These are phyloP conservation scores for Drosophila neonasuta DNA, from an alignment of 2,888 invertebrate genomes.

Conservation along the genomic window DNA sequence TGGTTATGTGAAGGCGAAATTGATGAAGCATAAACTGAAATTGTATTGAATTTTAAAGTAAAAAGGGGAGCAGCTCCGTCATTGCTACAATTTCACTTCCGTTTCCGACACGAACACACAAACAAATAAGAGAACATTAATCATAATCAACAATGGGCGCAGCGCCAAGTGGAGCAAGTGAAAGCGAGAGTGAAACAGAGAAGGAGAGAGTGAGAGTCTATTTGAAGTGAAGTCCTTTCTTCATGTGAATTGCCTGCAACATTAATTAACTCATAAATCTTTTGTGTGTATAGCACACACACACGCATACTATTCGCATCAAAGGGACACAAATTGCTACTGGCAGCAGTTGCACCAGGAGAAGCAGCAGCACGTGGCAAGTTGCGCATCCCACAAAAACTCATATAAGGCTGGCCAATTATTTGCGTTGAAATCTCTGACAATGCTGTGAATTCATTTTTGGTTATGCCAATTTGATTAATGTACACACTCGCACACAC, in stretches of 20 bases:
- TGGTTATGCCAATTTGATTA: constrained; percentile 58
- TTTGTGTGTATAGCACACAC: constrained; percentile 50
- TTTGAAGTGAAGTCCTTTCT: constrained; percentile 19
- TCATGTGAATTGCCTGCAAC: constrained; percentile 30
- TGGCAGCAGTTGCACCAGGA: constrained; percentile 18
- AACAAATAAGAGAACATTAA: constrained; percentile 49
- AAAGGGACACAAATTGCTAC: constrained; percentile 62
- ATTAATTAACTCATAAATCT: constrained; percentile 79
- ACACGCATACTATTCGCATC: constrained; percentile 17
- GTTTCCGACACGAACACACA: constrained; percentile 41
- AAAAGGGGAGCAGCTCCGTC: neutral
- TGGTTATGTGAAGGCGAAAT: constrained; percentile 37
- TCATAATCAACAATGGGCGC: constrained; percentile 60
- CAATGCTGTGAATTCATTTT: constrained; percentile 20
- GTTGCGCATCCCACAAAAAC: constrained; percentile 12
- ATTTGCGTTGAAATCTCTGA: constrained; percentile 48
- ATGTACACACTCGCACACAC: constrained; percentile 45
- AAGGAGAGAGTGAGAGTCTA: constrained; percentile 3
- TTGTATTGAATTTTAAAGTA: constrained; percentile 52
- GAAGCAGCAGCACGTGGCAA: constrained; percentile 29
- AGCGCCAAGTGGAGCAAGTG: constrained; percentile 15
- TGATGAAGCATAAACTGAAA: constrained; percentile 40
- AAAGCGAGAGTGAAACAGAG: neutral
- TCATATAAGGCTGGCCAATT: constrained; percentile 30
- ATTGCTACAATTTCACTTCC: constrained; percentile 53